Base-by-base conservation (phyloP, 1,140 invertebrate species). In the Eciton burchellii region DNA sequence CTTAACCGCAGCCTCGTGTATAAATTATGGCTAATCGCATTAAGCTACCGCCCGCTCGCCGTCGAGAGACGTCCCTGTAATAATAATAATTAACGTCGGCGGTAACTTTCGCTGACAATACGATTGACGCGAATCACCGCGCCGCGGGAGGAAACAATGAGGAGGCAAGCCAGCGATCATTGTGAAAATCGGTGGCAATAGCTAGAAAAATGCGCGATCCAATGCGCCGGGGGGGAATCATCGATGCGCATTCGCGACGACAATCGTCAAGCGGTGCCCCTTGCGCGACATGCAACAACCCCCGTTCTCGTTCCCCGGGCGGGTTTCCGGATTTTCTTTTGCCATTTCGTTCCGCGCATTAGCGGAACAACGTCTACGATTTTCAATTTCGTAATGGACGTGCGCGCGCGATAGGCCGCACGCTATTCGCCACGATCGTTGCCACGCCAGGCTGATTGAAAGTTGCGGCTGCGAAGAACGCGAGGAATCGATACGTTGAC, bases 331-430 rank as follows among this genome's bases (percentile, higher is more conserved):
- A n/a, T 60, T 35, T 24, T 8, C 56, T 68, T 29, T 57, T 45
- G 16, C 54, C 62, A 35, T 77, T 68, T 56, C 24, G n/a, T 68
- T 16, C 41, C 35, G 35, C 63, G 21, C 60, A 45, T 56, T 62
- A 84, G 54, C 52, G 56, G 16, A 60, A 12, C 12, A 70, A 65
- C 68, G 54, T 81, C 82, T 81, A 70, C 65, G 57, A 71, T 81
- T 81, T 84, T 62, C 82, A 81, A 81, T 84, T 81, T 84, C 56
- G 56, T 84, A 84, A 84, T 84, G 82, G 76, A 81, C 59, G 62
- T 60, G n/a, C 35, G 35, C 6, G 24, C 56, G 45, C 65, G n/a
- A 45, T 70, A 81, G 35, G 35, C 29, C 56, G 24, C 47, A 77
- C 24, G 68, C 24, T 59, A 56, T 43, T 56, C 35, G 56, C 63